Percentiles rank a stretch among this genome's conserved stretches.
Evolutionary conservation across 2,113 vertebrate genomes (phyloP).

Genomic region (Bubalus kerabau): DNA sequence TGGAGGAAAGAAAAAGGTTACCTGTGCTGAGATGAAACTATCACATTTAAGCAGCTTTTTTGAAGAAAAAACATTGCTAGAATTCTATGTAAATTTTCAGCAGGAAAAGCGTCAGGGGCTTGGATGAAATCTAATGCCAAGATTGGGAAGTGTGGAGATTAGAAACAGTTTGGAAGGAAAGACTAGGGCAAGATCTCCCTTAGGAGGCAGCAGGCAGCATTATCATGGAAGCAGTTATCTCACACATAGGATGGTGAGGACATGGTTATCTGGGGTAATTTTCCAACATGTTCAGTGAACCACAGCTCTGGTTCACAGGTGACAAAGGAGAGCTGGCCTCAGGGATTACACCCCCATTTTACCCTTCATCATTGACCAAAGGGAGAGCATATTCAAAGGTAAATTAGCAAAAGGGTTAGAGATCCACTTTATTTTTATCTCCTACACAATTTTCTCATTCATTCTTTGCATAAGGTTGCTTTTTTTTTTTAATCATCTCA

Average conservation of each 20-base stretch:
- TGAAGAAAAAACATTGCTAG: background rate
- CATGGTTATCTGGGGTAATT: background rate
- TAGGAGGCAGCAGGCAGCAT: accelerated
- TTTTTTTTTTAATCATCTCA: background rate
- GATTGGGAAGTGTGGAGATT: background rate
- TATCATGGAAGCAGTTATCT: background rate
- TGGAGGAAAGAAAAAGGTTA: background rate
- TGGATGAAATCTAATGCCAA: background rate
- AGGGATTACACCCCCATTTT: background rate
- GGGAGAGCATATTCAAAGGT: background rate
- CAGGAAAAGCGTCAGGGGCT: background rate
- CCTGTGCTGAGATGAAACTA: background rate
- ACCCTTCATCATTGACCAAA: background rate
- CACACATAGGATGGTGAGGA: background rate
- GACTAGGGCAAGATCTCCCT: background rate
- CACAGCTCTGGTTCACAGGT: background rate
- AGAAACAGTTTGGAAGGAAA: background rate
- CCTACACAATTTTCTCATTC: background rate
- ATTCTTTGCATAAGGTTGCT: background rate
- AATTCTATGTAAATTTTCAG: background rate
- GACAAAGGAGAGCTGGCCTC: background rate
- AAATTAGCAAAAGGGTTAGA: background rate
- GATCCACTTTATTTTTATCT: background rate
- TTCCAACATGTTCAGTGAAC: too few relatives aligned
- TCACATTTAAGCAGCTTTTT: background rate